Percentiles rank a stretch among this genome's conserved stretches.
Conservation (phyloP, 2,888 invertebrate genomes). For the Oxycera nigricornis region DNA sequence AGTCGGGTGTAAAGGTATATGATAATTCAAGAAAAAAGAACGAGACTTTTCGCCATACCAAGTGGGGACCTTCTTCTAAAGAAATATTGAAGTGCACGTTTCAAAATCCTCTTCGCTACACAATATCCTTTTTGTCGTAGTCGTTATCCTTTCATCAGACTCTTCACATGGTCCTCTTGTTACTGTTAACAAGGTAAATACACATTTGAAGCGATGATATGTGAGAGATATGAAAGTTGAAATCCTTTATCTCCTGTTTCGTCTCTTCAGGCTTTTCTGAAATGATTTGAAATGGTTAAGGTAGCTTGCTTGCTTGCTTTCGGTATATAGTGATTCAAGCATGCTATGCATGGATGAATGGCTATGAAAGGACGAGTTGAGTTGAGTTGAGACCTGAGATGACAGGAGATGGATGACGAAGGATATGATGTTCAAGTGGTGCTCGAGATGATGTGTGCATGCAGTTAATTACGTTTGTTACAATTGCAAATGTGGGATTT, state of each 20-base stretch:
- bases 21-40: background rate
- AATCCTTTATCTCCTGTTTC: conserved; percentile 40
- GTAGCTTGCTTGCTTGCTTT: too few relatives aligned
- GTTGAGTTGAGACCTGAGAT: background rate
- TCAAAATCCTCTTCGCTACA: background rate
- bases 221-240: conserved; percentile 30
- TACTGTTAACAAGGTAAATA: conserved; percentile 43
- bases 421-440: conserved; percentile 9
- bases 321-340: too few relatives aligned
- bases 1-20: background rate
- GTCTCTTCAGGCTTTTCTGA: background rate
- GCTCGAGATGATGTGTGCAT: conserved; percentile 44
- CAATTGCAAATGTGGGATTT: conserved; percentile 39
- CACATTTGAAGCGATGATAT: conserved; percentile 39
- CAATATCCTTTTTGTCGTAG: background rate
- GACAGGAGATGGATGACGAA: background rate
- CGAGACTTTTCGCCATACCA: background rate
- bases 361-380: too few relatives aligned
- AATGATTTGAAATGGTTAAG: too few relatives aligned
- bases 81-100: conserved; percentile 10
- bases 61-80: conserved; percentile 20
- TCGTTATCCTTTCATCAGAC: conserved; percentile 16
- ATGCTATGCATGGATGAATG: too few relatives aligned
- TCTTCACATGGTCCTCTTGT: conserved; percentile 37
- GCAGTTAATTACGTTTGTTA: conserved; percentile 45